Evolutionary conservation across 1,140 invertebrate genomes (phyloP).

Genomic region (Tetranychus cinnabarinus): DNA sequence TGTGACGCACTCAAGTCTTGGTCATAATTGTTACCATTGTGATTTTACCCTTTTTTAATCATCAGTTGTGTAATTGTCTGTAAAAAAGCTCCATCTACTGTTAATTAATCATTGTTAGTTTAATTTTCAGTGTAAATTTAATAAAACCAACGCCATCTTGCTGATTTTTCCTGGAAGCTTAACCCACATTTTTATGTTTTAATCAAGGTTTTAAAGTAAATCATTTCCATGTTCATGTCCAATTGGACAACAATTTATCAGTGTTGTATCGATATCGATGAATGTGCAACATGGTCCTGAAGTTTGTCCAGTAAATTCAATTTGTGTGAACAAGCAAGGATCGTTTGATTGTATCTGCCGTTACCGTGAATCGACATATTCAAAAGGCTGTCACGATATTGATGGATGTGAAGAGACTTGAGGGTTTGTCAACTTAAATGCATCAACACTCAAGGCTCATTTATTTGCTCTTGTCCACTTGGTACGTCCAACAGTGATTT

Average conservation of each 20-base stretch:
- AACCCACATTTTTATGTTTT: too few relatives aligned
- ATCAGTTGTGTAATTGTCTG: too few relatives aligned
- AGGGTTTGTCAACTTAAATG: background rate
- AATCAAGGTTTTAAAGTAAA: too few relatives aligned
- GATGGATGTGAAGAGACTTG: background rate
- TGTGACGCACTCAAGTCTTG: too few relatives aligned
- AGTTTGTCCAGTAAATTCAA: background rate
- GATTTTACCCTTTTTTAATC: too few relatives aligned
- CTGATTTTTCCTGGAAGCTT: too few relatives aligned
- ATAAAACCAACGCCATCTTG: too few relatives aligned
- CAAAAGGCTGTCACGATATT: background rate
- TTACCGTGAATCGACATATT: background rate
- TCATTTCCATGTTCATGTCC: conserved; percentile 37
- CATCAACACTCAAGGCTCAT: background rate
- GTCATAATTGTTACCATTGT: too few relatives aligned
- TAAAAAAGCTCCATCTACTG: too few relatives aligned
- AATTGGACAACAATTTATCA: background rate
- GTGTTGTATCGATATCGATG: conserved; percentile 31
- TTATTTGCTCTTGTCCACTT: background rate
- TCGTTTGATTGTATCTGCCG: background rate
- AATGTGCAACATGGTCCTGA: conserved; percentile 20
- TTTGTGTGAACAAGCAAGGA: background rate
- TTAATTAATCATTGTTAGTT: too few relatives aligned
- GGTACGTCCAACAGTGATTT: background rate
- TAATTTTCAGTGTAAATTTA: too few relatives aligned